Percentiles rank a stretch among this genome's conserved stretches.
phyloP scores from a whole-genome alignment of 2,797 vertebrate species.

The Dromococcyx pavoninus region DNA sequence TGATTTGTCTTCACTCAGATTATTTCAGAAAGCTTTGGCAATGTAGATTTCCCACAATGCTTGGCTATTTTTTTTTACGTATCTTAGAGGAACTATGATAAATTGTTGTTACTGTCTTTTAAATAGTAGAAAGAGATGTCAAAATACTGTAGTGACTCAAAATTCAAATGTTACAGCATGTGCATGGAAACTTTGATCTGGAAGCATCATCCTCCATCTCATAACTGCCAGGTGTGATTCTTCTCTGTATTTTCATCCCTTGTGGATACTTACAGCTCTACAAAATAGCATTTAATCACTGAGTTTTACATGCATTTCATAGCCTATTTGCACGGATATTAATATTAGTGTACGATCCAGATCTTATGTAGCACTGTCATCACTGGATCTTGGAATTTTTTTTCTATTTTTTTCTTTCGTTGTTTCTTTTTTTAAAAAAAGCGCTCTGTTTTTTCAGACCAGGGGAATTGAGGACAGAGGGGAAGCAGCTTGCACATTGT shows the following conservation, averaged over 20 bases:
- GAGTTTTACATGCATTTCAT: background rate
- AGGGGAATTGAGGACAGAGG: slow-evolving; percentile 61
- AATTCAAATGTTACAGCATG: slow-evolving; percentile 9
- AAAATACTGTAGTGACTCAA: slow-evolving; percentile 12
- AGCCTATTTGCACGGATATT: background rate
- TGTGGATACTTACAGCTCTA: background rate
- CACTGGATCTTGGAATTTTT: background rate
- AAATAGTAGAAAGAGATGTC: slow-evolving; percentile 35
- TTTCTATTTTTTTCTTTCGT: background rate
- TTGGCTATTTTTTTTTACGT: slow-evolving; percentile 47
- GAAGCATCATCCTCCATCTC: background rate
- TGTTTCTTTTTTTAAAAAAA: background rate
- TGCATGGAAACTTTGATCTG: background rate
- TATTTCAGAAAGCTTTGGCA: slow-evolving; percentile 47
- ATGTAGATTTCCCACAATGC: slow-evolving; percentile 45
- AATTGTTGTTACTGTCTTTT: slow-evolving; percentile 54
- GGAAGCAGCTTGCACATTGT: slow-evolving; percentile 62
- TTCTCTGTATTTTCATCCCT: slow-evolving; percentile 1
- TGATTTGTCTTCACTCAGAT: slow-evolving; percentile 61
- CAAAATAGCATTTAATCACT: background rate
- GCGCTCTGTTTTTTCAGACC: slow-evolving; percentile 46
- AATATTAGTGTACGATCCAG: background rate
- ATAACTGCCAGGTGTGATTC: background rate
- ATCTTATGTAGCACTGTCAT: background rate
- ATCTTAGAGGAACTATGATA: slow-evolving; percentile 25